phyloP scores from a whole-genome alignment of 2,888 invertebrate species.

The Dilophus febrilis region DNA sequence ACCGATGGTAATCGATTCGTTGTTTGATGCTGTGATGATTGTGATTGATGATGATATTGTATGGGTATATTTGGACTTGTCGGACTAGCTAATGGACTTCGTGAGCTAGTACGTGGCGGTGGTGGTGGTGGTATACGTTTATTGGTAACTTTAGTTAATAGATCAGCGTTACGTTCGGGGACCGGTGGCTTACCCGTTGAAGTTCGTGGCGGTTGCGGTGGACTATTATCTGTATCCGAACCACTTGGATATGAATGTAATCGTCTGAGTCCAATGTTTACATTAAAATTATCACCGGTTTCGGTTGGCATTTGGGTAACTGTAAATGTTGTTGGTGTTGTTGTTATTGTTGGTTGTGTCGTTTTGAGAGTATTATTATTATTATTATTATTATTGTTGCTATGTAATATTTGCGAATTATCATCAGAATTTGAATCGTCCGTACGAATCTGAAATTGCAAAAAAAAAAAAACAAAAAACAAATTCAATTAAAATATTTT shows the following conservation, averaged over 20 bases:
- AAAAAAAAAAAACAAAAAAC: not conserved
- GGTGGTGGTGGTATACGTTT: constrained; percentile 78
- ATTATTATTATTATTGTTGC: too few species aligned
- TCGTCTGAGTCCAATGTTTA: constrained; percentile 40
- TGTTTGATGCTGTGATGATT: too few species aligned
- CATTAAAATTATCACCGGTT: not conserved
- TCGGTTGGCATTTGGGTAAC: constrained; percentile 8
- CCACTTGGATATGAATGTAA: constrained; percentile 76
- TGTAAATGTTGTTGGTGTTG: constrained; percentile 13
- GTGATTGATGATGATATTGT: too few species aligned
- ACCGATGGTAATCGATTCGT: constrained; percentile 32
- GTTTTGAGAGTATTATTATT: constrained; percentile 31
- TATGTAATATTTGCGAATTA: constrained; percentile 28
- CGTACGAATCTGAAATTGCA: constrained; percentile 22
- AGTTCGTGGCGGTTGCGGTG: constrained; percentile 48
- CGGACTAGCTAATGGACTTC: constrained; percentile 73
- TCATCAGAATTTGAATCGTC: constrained; percentile 31
- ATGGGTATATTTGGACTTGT: constrained; percentile 53
- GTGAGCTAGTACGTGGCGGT: constrained; percentile 78
- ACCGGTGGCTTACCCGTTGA: constrained; percentile 57
- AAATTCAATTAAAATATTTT: not conserved
- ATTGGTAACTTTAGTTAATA: constrained; percentile 51
- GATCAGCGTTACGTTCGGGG: constrained; percentile 64
- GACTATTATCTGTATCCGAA: constrained; percentile 63
- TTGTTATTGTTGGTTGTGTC: constrained; percentile 27